A percentile compares a stretch with the other conserved stretches of the same genome.
Evolutionary conservation across 2,888 invertebrate genomes (phyloP).

Genomic region (Caenorhabditis sp.): DNA sequence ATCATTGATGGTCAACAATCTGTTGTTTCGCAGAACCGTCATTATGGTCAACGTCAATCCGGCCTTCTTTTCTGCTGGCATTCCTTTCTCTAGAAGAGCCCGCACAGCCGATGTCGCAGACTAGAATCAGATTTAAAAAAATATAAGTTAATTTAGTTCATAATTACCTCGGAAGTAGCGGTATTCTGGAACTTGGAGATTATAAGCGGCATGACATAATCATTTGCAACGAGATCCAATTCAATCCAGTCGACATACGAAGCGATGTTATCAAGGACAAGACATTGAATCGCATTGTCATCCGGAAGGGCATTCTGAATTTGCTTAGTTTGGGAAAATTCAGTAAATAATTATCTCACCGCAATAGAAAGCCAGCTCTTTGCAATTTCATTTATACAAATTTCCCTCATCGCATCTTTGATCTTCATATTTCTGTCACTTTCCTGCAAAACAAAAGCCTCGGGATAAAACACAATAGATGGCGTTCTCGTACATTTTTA

Average conservation of each 20-base stretch:
- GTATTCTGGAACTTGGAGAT: constrained; percentile 72
- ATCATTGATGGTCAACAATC: constrained; percentile 54
- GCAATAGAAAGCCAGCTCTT: constrained; percentile 82
- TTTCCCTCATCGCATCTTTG: constrained; percentile 82
- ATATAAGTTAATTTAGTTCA: too few species aligned
- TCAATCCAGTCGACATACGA: constrained; percentile 83
- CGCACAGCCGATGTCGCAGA: constrained; percentile 82
- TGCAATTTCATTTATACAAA: constrained; percentile 81
- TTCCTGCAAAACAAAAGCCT: constrained; percentile 69
- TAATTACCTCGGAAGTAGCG: constrained; percentile 60
- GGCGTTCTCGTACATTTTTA: constrained; percentile 76
- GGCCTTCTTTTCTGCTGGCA: constrained; percentile 82
- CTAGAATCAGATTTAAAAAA: constrained; percentile 44
- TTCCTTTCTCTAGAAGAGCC: constrained; percentile 82
- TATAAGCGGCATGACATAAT: constrained; percentile 81
- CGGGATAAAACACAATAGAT: not conserved
- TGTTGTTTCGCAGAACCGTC: constrained; percentile 52
- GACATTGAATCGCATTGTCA: constrained; percentile 60
- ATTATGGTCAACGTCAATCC: constrained; percentile 79
- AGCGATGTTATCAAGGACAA: constrained; percentile 82
- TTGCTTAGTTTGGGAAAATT: not conserved
- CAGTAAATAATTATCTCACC: constrained; percentile 79
- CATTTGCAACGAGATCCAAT: constrained; percentile 82
- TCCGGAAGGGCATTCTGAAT: constrained; percentile 26
- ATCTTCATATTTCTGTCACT: constrained; percentile 82